A percentile compares a stretch with the other conserved stretches of the same genome.
Conservation (phyloP, 2,888 invertebrate genomes). For the Mechanitis mazaeus region DNA sequence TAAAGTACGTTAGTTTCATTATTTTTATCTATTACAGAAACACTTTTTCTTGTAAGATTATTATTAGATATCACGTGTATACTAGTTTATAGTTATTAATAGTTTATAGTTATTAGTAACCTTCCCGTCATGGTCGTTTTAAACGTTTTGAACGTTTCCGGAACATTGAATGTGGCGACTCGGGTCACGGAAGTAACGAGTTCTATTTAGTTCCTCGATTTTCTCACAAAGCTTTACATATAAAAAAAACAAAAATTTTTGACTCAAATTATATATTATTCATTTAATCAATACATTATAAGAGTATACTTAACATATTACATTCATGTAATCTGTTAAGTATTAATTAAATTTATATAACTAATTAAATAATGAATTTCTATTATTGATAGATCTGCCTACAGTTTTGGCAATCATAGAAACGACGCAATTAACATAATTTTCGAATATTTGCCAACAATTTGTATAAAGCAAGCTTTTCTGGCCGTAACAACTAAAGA, state of each 20-base stretch:
- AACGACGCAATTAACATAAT: slow-evolving; percentile 21
- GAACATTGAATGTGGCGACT: neutral
- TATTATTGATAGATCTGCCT: neutral
- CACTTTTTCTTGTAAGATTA: neutral
- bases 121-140: neutral
- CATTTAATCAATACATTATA: too few species aligned
- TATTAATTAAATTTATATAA: too few species aligned
- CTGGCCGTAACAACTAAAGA: slow-evolving; percentile 1
- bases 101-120: neutral
- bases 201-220: too few species aligned
- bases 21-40: too few species aligned
- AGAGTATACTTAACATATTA: too few species aligned
- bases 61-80: neutral
- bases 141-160: slow-evolving; percentile 1
- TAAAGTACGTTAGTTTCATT: too few species aligned
- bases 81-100: neutral
- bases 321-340: too few species aligned
- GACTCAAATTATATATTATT: too few species aligned
- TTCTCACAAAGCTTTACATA: too few species aligned
- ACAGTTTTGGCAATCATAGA: slow-evolving; percentile 15
- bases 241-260: too few species aligned
- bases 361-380: too few species aligned
- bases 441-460: slow-evolving; percentile 19
- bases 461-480: slow-evolving; percentile 11
- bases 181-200: neutral